Conservation (phyloP, 2,888 invertebrate species). For the Stomorhina lunata region DNA sequence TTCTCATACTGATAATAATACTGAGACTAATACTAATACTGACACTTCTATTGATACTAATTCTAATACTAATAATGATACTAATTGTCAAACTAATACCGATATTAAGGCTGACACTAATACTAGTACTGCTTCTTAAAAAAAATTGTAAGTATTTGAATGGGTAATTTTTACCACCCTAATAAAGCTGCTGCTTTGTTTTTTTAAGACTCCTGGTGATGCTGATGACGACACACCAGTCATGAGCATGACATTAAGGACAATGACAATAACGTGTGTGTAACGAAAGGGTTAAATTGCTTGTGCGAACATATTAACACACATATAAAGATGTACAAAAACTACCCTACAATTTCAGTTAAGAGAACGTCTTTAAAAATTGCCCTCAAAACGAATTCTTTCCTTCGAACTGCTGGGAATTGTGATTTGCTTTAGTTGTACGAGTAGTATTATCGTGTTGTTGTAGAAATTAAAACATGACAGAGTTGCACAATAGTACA, state of each 20-base stretch:
- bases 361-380: too few relatives aligned
- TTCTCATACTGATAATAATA: too few relatives aligned
- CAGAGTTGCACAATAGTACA: background rate
- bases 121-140: background rate
- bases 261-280: constrained; percentile 41
- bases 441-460: background rate
- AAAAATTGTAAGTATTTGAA: too few relatives aligned
- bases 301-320: constrained; percentile 49
- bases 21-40: too few relatives aligned
- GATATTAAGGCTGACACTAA: constrained; percentile 4
- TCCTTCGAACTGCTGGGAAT: too few relatives aligned
- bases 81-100: too few relatives aligned
- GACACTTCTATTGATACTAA: too few relatives aligned
- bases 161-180: background rate
- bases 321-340: constrained; percentile 18
- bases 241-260: background rate
- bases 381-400: too few relatives aligned
- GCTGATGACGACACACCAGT: constrained; percentile 13
- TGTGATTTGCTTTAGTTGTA: constrained; percentile 10
- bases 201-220: background rate
- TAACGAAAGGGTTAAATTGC: constrained; percentile 68
- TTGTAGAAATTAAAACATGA: constrained; percentile 24
- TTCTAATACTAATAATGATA: too few relatives aligned
- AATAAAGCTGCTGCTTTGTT: background rate
- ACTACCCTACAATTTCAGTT: background rate